phyloP scores from a whole-genome alignment of 2,797 vertebrate species.

The Onychomys arenicola region DNA sequence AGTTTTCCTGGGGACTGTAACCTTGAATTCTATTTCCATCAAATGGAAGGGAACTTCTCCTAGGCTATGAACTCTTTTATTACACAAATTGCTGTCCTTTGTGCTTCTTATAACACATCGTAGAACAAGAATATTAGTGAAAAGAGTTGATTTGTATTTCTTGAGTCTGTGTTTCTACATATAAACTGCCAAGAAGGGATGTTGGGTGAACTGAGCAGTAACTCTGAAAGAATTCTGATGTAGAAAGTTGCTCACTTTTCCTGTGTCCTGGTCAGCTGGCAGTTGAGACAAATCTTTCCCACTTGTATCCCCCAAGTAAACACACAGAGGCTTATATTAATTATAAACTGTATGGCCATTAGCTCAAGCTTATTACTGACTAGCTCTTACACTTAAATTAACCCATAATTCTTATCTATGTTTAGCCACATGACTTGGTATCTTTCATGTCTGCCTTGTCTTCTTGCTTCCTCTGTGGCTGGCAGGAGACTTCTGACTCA shows the following conservation, averaged over 20 bases:
- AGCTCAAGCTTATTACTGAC: too few relatives aligned
- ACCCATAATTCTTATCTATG: too few relatives aligned
- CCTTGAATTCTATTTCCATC: background rate
- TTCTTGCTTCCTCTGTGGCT: too few relatives aligned
- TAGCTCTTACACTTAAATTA: too few relatives aligned
- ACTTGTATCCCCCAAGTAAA: too few relatives aligned
- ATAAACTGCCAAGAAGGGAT: background rate
- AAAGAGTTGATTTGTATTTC: background rate
- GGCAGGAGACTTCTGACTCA: too few relatives aligned
- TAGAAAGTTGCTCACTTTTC: background rate
- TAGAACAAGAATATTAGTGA: background rate
- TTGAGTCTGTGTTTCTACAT: background rate
- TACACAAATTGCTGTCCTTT: background rate
- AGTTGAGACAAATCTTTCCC: too few relatives aligned
- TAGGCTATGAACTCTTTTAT: background rate
- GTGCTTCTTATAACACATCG: background rate
- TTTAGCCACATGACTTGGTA: too few relatives aligned
- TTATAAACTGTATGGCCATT: too few relatives aligned
- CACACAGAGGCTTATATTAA: too few relatives aligned
- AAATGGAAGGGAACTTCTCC: background rate
- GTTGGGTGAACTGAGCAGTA: constrained; percentile 3
- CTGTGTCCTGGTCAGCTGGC: too few relatives aligned
- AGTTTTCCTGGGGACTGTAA: background rate
- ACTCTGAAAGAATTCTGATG: constrained; percentile 20
- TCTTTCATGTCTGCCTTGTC: too few relatives aligned